Evolutionary conservation across 2,113 vertebrate genomes (phyloP), one percentile per base, ranked within the genome.

Genomic region (Benitochromis conjunctus): DNA sequence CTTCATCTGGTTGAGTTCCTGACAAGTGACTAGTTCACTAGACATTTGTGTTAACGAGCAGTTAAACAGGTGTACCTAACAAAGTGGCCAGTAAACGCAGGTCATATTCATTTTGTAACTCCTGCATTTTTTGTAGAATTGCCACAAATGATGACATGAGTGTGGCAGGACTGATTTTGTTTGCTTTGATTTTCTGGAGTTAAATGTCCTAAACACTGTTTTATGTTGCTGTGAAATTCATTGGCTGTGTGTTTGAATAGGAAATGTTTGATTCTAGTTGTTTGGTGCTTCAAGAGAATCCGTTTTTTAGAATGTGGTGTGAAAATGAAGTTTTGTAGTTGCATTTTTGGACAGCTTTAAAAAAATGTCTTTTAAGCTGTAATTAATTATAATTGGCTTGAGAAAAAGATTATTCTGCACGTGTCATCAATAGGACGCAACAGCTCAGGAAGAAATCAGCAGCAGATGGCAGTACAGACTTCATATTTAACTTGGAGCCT

Each of bases 381-480:
- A 29, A 51, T 2, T 31, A 76, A 51, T 19, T 7, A 76, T 31
- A 16, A 74, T 14, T 31, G 5, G 16, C 29, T 34, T 81, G 57
- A 51, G 41, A 51, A 38, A 38, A 34, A 66, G 5, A 54, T 66
- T 36, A 46, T 26, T 18, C 18, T 56, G 36, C n/a, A 14, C 29
- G 58, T 19, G 38, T 10, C 16, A 14, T 38, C 3, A 53, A 34
- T 13, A 41, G 14, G 36, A 41, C 5, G 2, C 4, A 36, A 55
- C 14, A 29, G 88, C 43, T 48, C 18, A 1, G 4, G 9, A 31
- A 48, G 76, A 29, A 7, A 10, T 31, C n/a, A 79, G 43, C 94
- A 94, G 91, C 85, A 95, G 94, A 55, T 93, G 94, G 93, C 94
- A 94, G 91, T 91, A 94, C 21, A 90, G 66, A 55, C 89, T 84